Conservation (phyloP, 2,113 vertebrate species). For the Antechinus flavipes region DNA sequence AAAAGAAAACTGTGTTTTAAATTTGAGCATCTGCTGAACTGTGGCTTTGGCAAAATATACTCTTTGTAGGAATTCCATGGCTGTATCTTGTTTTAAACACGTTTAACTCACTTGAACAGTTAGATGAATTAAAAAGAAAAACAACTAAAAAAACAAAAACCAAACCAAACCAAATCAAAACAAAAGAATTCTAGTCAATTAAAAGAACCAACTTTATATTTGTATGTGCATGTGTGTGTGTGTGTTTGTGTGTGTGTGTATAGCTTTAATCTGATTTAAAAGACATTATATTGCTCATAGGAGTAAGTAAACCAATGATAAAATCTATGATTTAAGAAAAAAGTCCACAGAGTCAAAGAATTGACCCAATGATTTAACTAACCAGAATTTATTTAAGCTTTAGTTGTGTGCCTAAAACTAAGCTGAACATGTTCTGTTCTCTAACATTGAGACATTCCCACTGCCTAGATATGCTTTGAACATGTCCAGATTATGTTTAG, state of each 20-base stretch:
- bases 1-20: neutral
- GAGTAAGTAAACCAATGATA: neutral
- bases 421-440: neutral
- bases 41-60: neutral
- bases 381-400: neutral
- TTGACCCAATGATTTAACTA: neutral
- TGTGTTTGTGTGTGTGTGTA: neutral
- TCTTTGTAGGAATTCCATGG: neutral
- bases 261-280: neutral
- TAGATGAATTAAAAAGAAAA: neutral
- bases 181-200: neutral
- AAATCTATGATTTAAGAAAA: neutral
- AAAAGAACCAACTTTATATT: neutral
- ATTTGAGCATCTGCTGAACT: neutral
- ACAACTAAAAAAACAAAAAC: too few relatives aligned
- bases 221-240: too few relatives aligned
- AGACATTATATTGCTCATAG: neutral
- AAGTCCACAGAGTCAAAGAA: neutral
- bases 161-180: too few relatives aligned
- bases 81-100: neutral
- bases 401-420: neutral
- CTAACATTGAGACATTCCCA: neutral
- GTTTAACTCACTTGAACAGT: neutral
- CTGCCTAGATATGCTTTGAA: neutral
- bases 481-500: neutral